Evolutionary conservation across 2,888 invertebrate genomes (phyloP).

Genomic region (Agonopterix alstromeriana): DNA sequence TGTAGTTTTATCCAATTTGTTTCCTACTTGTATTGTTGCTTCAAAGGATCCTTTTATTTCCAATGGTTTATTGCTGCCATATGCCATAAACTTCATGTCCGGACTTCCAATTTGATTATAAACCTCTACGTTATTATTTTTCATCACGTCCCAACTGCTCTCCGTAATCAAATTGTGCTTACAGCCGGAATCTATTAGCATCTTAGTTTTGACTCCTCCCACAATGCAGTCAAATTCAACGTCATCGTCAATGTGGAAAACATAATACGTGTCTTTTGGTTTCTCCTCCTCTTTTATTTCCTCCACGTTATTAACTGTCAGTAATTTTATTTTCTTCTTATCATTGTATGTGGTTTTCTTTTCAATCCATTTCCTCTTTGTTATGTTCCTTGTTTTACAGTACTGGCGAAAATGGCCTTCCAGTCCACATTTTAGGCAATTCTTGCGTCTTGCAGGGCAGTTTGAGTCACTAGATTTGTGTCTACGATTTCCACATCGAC

Average conservation of each 20-base stretch:
- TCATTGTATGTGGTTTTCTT: too few species aligned
- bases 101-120: neutral
- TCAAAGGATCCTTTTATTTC: neutral
- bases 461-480: too few species aligned
- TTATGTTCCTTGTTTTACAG: too few species aligned
- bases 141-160: neutral
- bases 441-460: too few species aligned
- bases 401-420: too few species aligned
- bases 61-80: neutral
- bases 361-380: too few species aligned
- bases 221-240: neutral
- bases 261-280: too few species aligned
- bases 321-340: too few species aligned
- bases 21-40: neutral
- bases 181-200: neutral
- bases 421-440: too few species aligned
- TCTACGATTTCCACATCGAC: too few species aligned
- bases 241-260: neutral
- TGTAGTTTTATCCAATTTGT: neutral
- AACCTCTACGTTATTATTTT: neutral
- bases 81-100: neutral
- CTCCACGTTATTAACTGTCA: too few species aligned
- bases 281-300: too few species aligned
- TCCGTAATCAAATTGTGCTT: neutral
- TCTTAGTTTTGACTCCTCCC: neutral